phyloP scores from a whole-genome alignment of 2,113 vertebrate species.

The Vimba vimba region DNA sequence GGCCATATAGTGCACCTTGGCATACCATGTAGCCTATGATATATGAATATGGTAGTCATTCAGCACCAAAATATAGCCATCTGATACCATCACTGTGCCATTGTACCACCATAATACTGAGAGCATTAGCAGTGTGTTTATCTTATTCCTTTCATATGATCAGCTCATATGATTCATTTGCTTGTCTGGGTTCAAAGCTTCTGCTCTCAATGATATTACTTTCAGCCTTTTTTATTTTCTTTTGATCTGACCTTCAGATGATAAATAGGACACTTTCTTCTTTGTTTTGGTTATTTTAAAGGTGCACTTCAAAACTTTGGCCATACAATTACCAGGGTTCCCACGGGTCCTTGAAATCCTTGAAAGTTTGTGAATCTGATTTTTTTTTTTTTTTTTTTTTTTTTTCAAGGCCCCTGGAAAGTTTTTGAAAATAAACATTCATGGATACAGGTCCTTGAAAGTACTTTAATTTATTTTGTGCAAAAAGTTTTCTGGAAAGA shows the following conservation, averaged over 20 bases:
- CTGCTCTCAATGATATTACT: background rate
- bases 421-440: no score
- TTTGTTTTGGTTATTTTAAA: constrained; percentile 2
- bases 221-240: background rate
- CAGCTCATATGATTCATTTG: background rate
- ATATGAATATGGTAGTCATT: constrained; percentile 5
- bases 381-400: no score
- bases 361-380: no score
- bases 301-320: background rate
- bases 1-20: background rate
- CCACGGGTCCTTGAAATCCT: no score
- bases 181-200: constrained; percentile 10
- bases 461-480: no score
- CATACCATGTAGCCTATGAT: background rate
- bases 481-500: no score
- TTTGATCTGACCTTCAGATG: constrained; percentile 11
- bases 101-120: background rate
- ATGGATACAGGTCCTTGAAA: no score
- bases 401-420: no score
- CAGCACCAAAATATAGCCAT: background rate
- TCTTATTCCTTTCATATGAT: constrained; percentile 1
- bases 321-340: no score
- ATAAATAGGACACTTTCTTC: background rate
- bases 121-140: background rate
- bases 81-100: background rate